A percentile compares a stretch with the other conserved stretches of the same genome.
Conservation (phyloP, 2,113 vertebrate species). For the Danionella cerebrum region DNA sequence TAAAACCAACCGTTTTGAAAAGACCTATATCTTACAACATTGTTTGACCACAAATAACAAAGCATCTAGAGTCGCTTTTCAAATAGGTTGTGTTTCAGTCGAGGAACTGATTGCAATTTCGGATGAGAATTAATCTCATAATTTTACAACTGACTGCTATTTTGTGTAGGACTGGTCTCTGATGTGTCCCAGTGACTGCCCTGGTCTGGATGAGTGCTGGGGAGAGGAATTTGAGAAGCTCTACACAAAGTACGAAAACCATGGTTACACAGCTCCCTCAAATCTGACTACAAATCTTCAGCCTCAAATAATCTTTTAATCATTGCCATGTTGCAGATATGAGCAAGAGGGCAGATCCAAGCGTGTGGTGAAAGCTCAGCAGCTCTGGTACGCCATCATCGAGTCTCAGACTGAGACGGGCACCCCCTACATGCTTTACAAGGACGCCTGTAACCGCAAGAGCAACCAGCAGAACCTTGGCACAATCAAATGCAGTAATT, state of each 20-base stretch:
- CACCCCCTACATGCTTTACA: constrained; percentile 95
- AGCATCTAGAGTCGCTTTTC: too few species aligned
- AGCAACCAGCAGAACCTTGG: constrained; percentile 97
- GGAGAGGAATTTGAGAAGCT: constrained; percentile 93
- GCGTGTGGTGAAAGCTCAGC: constrained; percentile 87
- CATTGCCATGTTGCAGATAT: constrained; percentile 62
- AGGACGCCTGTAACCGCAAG: constrained; percentile 93
- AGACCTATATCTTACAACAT: too few species aligned
- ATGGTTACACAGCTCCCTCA: not conserved
- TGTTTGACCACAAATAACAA: too few species aligned
- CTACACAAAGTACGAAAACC: constrained; percentile 72
- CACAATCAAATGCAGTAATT: constrained; percentile 93
- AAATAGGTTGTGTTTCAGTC: too few species aligned
- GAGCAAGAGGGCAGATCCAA: constrained; percentile 78
- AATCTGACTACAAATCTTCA: not conserved
- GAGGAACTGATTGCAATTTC: too few species aligned
- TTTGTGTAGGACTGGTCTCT: constrained; percentile 85
- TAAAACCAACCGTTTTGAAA: too few species aligned
- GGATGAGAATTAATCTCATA: not conserved
- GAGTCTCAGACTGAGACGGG: constrained; percentile 96
- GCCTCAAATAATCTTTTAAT: not conserved
- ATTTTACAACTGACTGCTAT: not conserved
- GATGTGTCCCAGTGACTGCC: constrained; percentile 92
- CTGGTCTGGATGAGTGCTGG: constrained; percentile 89
- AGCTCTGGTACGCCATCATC: constrained; percentile 91